Percentiles rank a stretch among this genome's conserved stretches.
Evolutionary conservation across 2,888 invertebrate species (phyloP).

Genomic region (Endotricha flammealis): DNA sequence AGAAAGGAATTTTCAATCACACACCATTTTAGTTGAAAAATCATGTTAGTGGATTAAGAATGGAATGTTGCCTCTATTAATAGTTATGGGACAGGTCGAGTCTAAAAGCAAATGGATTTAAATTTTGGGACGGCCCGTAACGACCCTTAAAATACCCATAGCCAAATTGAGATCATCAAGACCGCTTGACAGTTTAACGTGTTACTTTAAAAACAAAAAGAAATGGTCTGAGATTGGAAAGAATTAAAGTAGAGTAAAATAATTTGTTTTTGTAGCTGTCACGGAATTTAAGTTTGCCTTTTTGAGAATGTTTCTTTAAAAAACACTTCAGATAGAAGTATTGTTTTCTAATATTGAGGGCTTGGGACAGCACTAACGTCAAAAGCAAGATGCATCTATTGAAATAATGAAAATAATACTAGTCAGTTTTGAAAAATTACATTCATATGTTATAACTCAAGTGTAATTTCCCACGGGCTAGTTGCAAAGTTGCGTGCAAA

Average conservation of each 20-base stretch:
- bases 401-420: slow-evolving; percentile 1
- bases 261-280: neutral
- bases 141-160: slow-evolving; percentile 37
- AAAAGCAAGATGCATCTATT: neutral
- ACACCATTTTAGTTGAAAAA: slow-evolving; percentile 6
- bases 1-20: neutral
- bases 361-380: no score
- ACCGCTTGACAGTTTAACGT: slow-evolving; percentile 34
- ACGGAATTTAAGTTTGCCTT: no score
- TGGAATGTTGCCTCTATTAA: slow-evolving; percentile 34
- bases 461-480: slow-evolving; percentile 54
- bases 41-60: slow-evolving; percentile 27
- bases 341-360: no score
- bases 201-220: slow-evolving; percentile 25
- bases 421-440: no score
- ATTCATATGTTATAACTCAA: slow-evolving; percentile 42
- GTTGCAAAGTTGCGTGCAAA: slow-evolving; percentile 41
- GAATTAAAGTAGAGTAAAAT: slow-evolving; percentile 3
- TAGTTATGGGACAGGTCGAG: slow-evolving; percentile 34
- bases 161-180: slow-evolving; percentile 38
- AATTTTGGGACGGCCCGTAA: slow-evolving; percentile 28
- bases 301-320: no score
- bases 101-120: slow-evolving; percentile 30
- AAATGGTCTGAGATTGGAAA: slow-evolving; percentile 2
- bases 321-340: no score